Evolutionary conservation across 2,113 vertebrate genomes (phyloP), one percentile per base, ranked within the genome.

Genomic region (Isichthys henryi): DNA sequence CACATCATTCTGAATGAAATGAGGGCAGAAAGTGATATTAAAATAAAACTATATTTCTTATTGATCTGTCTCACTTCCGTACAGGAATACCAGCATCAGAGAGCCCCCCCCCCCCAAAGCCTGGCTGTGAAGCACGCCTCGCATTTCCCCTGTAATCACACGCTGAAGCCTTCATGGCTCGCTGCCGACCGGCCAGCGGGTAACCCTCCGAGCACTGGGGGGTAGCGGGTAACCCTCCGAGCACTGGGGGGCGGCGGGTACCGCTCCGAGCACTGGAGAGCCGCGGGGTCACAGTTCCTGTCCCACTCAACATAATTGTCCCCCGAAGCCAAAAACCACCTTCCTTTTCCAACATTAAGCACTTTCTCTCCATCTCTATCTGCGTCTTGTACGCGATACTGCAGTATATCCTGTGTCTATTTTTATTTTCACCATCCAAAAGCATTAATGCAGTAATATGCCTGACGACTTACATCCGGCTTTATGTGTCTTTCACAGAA

Each of bases 231-330:
- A 35, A 0, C n/a, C 62, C n/a, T 35, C n/a, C 3, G n/a, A 3
- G 3, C 11, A 13, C 49, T 15, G 52, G 9, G 50, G 3, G 50
- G 50, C 3, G 2, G 11, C 9, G 3, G 62, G n/a, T 31, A 70
- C 0, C 7, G n/a, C 23, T 70, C 23, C 0, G 62, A 9, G 3
- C 27, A 0, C 66, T 13, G 66, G 13, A n/a, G n/a, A n/a, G n/a
- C n/a, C n/a, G n/a, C n/a, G 94, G 95, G 95, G 95, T 94, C 94
- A 94, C 43, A 90, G 91, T 91, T 87, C 92, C 94, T 95, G 94
- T 95, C 95, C 96, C 96, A 96, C 96, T 96, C 95, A 96, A 95
- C 95, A 96, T 96, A 95, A 96, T 96, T 95, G 95, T 94, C 95
- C 53, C 52, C 43, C 80, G 62, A 89, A 84, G 80, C 80, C 52